Base-by-base conservation (phyloP, 1,140 invertebrate species). In the Philotrypesis tridentata region DNA sequence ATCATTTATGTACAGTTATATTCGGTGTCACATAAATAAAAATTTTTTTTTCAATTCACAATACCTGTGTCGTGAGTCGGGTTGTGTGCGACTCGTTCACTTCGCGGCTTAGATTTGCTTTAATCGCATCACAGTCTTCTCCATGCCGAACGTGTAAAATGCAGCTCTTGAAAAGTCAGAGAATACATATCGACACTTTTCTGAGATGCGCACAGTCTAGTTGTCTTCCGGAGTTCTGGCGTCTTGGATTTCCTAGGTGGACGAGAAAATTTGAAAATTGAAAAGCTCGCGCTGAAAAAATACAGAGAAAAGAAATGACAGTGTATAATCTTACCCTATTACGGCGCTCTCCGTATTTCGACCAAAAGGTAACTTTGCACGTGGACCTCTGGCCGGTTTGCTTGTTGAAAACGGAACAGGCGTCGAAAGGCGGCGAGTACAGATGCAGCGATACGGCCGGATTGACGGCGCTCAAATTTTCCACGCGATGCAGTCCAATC, bases 401-500 rank as follows among this genome's bases (percentile, higher is more conserved):
- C 87, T 98, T 95, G 88, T 99, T 98, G 90, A 99, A 99, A 4
- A 97, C 95, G 0, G 95, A 93, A 89, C 99, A 99, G 61, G 94
- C 91, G 70, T 96, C 93, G 89, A 98, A 99, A 1, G 99, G 98
- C 0, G 99, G 99, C 85, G 96, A 97, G 91, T 99, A 99, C 0
- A 99, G 93, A 89, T 99, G 99, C 21, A 99, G 92, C 11, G 97
- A 98, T 0, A 99, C 96, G 0, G 98, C 96, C 3, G 94, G 93
- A 85, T 99, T 96, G 0, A 95, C 93, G 87, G 98, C 95, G 31
- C 97, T 98, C 0, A 96, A 93, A 90, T 99, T 99, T 93, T 99
- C 98, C 79, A 99, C 97, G 4, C 98, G 94, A 91, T 99, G 98
- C 7, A 99, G 93, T 1, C 98, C 99, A 80, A 99, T 90, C 0